Evolutionary conservation across 1,140 invertebrate species (phyloP), one percentile per base, ranked within the genome.

Genomic region (Capitella teleta): DNA sequence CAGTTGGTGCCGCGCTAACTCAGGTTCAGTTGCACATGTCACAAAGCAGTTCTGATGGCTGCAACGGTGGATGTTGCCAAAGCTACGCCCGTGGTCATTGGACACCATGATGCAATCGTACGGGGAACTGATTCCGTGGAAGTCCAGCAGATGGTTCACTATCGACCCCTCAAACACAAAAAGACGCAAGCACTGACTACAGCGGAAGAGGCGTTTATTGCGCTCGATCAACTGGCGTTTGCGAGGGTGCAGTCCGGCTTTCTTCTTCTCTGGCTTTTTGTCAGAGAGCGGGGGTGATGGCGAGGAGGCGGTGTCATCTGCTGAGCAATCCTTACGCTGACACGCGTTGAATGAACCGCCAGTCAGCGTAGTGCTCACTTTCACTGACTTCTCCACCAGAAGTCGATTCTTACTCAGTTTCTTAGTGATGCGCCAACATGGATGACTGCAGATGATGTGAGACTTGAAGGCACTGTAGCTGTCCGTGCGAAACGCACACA

Each of bases 381-480:
- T 19, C 18, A 25, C 42, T 25, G 42, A 44, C n/a, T 44, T 44
- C 25, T 44, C 42, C 21, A 44, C 42, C 8, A 44, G 42, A 21
- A 44, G 42, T 3, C 42, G 42, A n/a, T 44, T 44, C 42, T 44
- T 44, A 26, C 42, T 44, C 4, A 44, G 42, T 26, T 44, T 44
- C 21, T 44, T 44, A 8, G 42, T 44, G 21, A 44, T 44, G 23
- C 42, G 42, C 42, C 42, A 44, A 44, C 42, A 44, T 26, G 42
- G 42, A 25, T 44, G 42, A n/a, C 42, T 44, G 25, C 42, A 44
- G 21, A 44, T 44, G n/a, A 44, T 44, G 25, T 44, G 42, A 26
- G 42, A 44, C 23, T 44, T 44, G 42, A 44, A 44, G 5, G 42
- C 26, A 26, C 42, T 44, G 21, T 44, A 44, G 21, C n/a, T 28